Evolutionary conservation across 2,113 vertebrate species (phyloP).

Genomic region (Prinia subflava): DNA sequence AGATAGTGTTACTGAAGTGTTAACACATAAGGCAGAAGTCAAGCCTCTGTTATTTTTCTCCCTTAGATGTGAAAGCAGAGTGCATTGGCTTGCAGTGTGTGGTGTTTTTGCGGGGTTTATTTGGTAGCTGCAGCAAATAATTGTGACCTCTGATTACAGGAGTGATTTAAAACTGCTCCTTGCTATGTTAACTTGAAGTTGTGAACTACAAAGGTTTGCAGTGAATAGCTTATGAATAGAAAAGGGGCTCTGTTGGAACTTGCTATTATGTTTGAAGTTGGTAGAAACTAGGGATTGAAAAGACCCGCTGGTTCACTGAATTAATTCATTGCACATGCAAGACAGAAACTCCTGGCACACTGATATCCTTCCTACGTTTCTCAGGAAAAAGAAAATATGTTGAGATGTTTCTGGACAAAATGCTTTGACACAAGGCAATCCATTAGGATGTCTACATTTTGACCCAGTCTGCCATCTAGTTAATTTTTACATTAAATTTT

Average conservation of each 20-base stretch:
- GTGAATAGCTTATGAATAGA: slow-evolving; percentile 44
- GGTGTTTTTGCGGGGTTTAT: not conserved
- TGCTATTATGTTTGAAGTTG: slow-evolving; percentile 51
- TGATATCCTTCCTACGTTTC: not conserved
- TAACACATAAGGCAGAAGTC: slow-evolving; percentile 8
- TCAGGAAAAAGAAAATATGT: not conserved
- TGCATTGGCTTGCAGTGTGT: not conserved
- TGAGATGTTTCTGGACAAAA: slow-evolving; percentile 42
- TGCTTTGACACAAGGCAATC: slow-evolving; percentile 40
- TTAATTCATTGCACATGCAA: slow-evolving; percentile 18
- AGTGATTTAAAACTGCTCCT: slow-evolving; percentile 41
- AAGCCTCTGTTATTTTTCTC: slow-evolving; percentile 18
- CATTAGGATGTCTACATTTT: slow-evolving; percentile 49
- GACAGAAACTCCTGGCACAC: not conserved
- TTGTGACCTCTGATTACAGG: slow-evolving; percentile 25
- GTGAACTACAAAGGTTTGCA: slow-evolving; percentile 33
- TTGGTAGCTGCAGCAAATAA: slow-evolving; percentile 13
- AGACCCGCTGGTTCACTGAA: slow-evolving; percentile 18
- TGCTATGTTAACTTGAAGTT: slow-evolving; percentile 46
- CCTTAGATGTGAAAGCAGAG: not conserved
- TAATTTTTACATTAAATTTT: slow-evolving; percentile 62
- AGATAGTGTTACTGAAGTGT: slow-evolving; percentile 5
- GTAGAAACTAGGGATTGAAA: slow-evolving; percentile 30
- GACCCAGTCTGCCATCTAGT: slow-evolving; percentile 19
- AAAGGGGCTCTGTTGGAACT: slow-evolving; percentile 48